Conservation (phyloP, 2,888 invertebrate species). For the Lathronympha strigana region DNA sequence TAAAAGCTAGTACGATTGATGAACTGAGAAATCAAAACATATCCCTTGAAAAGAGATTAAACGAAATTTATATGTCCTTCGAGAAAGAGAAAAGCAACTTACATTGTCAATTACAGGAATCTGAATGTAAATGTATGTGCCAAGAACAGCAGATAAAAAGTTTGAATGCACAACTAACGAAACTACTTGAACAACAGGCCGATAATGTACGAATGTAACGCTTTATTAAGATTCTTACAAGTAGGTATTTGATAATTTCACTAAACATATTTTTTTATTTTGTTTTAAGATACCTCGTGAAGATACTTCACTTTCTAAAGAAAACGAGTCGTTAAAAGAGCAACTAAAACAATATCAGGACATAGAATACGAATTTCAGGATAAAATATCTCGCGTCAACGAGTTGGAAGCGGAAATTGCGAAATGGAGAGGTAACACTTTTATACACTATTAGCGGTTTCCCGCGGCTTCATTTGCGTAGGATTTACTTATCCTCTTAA, state of each 20-base stretch:
- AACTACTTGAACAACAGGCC: conserved; percentile 67
- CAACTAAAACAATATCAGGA: conserved; percentile 67
- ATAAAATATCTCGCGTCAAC: conserved; percentile 14
- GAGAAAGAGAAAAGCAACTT: conserved; percentile 79
- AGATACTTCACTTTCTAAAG: conserved; percentile 55
- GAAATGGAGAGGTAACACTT: conserved; percentile 67
- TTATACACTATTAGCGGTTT: too few species aligned
- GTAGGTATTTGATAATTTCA: neutral
- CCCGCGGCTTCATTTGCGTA: too few species aligned
- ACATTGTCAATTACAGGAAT: conserved; percentile 78
- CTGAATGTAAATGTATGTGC: conserved; percentile 82
- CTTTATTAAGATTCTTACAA: conserved; percentile 9
- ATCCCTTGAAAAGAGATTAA: conserved; percentile 64
- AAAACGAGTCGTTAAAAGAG: conserved; percentile 69
- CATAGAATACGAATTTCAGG: conserved; percentile 68
- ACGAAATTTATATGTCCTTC: conserved; percentile 60
- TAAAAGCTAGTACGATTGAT: conserved; percentile 64
- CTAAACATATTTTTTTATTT: conserved; percentile 35
- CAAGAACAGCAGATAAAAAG: conserved; percentile 84
- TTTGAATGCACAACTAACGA: conserved; percentile 80
- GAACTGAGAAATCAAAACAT: conserved; percentile 67
- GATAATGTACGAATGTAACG: conserved; percentile 53
- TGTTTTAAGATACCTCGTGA: conserved; percentile 49
- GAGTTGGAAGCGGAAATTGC: conserved; percentile 56
- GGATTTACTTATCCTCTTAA: too few species aligned